Conservation (phyloP, 2,113 vertebrate species). For the Amphiprion percula region DNA sequence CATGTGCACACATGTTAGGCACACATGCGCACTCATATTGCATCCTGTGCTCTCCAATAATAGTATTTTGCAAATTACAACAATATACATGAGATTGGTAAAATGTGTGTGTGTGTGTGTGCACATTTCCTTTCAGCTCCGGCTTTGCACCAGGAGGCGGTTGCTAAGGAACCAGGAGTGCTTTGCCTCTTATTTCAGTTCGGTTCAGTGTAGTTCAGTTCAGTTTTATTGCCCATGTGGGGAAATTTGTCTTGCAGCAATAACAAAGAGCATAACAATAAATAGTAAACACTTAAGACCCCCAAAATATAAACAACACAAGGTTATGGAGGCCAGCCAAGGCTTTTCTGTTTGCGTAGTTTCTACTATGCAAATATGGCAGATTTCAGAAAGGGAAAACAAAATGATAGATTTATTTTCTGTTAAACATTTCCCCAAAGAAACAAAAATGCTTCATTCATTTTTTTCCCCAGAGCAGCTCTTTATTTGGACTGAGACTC, state of each 20-base stretch:
- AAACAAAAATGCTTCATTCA: constrained; percentile 14
- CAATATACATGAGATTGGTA: constrained; percentile 23
- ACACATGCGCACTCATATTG: neutral
- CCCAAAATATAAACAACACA: constrained; percentile 19
- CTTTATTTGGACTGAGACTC: neutral
- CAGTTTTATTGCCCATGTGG: constrained; percentile 51
- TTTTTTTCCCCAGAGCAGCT: neutral
- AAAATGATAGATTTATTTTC: constrained; percentile 19
- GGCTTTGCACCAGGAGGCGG: constrained; percentile 72
- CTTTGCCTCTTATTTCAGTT: constrained; percentile 55
- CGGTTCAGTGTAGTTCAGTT: constrained; percentile 44
- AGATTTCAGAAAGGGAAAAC: neutral
- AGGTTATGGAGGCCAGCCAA: neutral
- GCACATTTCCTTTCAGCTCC: constrained; percentile 68
- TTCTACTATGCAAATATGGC: constrained; percentile 13
- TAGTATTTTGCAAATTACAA: constrained; percentile 5
- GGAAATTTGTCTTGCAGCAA: constrained; percentile 58
- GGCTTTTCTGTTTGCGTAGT: constrained; percentile 1
- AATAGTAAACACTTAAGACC: constrained; percentile 50
- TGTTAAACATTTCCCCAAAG: constrained; percentile 1
- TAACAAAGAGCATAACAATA: constrained; percentile 60
- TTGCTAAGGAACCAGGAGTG: constrained; percentile 84
- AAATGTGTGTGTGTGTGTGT: constrained; percentile 25
- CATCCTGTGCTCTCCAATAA: neutral
- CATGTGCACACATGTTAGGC: neutral